Evolutionary conservation across 1,140 invertebrate species (phyloP).

Genomic region (Eulimnadia texana): DNA sequence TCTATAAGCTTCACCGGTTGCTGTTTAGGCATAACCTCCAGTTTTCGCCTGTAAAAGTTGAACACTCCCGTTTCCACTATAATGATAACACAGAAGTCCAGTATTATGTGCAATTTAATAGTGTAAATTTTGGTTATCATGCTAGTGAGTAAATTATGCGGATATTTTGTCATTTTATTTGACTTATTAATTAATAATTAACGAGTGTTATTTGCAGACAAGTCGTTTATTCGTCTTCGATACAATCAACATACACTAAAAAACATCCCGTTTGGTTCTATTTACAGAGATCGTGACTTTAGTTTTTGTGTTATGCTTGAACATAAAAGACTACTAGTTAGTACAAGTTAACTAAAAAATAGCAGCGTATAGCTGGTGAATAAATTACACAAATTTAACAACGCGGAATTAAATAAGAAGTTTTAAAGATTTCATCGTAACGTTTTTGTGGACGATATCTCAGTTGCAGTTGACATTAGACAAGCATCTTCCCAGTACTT

Average conservation of each 20-base stretch:
- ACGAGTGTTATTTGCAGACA: background rate
- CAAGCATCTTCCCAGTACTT: conserved; percentile 10
- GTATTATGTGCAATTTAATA: too few species aligned
- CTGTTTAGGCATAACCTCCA: too few species aligned
- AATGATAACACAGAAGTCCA: too few species aligned
- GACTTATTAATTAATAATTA: too few species aligned
- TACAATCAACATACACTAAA: background rate
- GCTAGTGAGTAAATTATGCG: background rate
- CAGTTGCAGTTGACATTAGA: conserved; percentile 3
- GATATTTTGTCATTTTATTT: background rate
- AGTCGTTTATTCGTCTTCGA: background rate
- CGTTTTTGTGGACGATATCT: background rate
- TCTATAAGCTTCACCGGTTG: too few species aligned
- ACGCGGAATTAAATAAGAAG: background rate
- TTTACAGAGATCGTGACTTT: conserved; percentile 9
- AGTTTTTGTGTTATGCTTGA: background rate
- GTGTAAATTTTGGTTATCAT: background rate
- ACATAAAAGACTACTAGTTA: background rate
- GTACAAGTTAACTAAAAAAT: background rate
- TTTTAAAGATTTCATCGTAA: too few species aligned
- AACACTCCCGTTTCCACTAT: too few species aligned
- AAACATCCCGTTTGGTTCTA: conserved; percentile 6
- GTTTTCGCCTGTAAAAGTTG: too few species aligned
- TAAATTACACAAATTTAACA: background rate
- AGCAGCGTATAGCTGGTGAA: background rate